Evolutionary conservation across 1,140 invertebrate species (phyloP).

Genomic region (Pentalonia nigronervosa): DNA sequence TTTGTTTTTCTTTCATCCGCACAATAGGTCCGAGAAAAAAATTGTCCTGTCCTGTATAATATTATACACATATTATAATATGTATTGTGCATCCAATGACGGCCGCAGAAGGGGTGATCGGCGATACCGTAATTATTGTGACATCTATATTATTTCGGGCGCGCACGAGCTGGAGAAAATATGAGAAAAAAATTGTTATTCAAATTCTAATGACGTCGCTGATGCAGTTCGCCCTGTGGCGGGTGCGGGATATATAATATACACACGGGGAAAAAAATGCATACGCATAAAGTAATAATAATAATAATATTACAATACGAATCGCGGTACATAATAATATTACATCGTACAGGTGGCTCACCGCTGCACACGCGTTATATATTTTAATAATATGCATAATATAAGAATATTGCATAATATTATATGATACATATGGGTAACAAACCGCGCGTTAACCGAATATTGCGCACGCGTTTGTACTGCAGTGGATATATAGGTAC

Average conservation of each 20-base stretch:
- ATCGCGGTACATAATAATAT: background rate
- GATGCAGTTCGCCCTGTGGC: too few relatives aligned
- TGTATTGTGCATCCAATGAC: background rate
- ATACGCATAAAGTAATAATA: background rate
- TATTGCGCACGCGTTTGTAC: constrained; percentile 33
- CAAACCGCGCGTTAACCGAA: background rate
- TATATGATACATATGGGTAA: background rate
- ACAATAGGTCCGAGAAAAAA: constrained; percentile 32
- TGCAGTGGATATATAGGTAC: background rate
- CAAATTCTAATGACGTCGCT: background rate
- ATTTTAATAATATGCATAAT: background rate
- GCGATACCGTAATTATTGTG: constrained; percentile 51
- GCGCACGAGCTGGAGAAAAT: background rate
- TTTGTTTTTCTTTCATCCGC: constrained; percentile 21
- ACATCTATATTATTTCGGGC: constrained; percentile 51
- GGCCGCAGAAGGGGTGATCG: background rate
- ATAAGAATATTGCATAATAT: too few relatives aligned
- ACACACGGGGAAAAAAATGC: background rate
- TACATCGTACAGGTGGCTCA: constrained; percentile 18
- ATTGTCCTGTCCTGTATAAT: background rate
- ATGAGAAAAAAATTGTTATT: constrained; percentile 43
- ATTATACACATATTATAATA: background rate
- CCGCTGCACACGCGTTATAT: background rate
- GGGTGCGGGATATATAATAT: background rate
- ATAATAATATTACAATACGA: background rate